Base-by-base conservation (phyloP, 2,797 vertebrate genomes). In the Ateles fusciceps region DNA sequence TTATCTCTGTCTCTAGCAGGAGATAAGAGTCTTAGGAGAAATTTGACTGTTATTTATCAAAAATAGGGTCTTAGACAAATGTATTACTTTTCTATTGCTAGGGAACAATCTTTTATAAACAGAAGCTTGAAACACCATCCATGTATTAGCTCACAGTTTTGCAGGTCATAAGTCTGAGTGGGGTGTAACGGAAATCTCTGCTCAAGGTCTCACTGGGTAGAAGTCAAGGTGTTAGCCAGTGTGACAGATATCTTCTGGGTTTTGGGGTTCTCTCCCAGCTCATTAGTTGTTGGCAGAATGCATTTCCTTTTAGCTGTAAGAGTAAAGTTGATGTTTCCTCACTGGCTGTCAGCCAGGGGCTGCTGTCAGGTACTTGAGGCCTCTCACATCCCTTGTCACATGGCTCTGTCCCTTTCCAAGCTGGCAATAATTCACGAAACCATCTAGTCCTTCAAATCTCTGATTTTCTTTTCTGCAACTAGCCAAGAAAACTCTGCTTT, bases 401-500 rank as follows among this genome's bases (percentile, higher is more conserved):
- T 10, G 36, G 24, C 1, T 90, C 28, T 21, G 13, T 91, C 44
- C 42, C 0, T 64, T 24, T 78, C 76, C 28, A 61, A 88, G 57
- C 9, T 13, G 50, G 59, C 1, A 91, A 19, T 5, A 36, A 33
- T 3, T 78, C 36, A 71, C 2, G 39, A 95, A 46, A 39, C 10
- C 22, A 50, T 85, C 33, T 50, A 79, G 19, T 50, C 11, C 76
- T 94, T 92, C 30, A 84, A 30, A 57, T 72, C 28, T 75, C 36
- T n/a, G 68, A 75, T 24, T 59, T 57, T 36, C 5, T 57, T 11
- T 86, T 84, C 19, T 57, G 33, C 6, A 57, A 33, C 10, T 12
- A 80, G 26, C 17, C 33, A 72, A 95, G 75, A 85, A 86, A 88
- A 78, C 44, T 52, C 36, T 86, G 39, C 17, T 91, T 96, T 96